Percentiles rank a stretch among this genome's conserved stretches.
These are phyloP conservation scores for Byasa hedistus DNA, from an alignment of 2,888 invertebrate species.

Conservation along the genomic window DNA sequence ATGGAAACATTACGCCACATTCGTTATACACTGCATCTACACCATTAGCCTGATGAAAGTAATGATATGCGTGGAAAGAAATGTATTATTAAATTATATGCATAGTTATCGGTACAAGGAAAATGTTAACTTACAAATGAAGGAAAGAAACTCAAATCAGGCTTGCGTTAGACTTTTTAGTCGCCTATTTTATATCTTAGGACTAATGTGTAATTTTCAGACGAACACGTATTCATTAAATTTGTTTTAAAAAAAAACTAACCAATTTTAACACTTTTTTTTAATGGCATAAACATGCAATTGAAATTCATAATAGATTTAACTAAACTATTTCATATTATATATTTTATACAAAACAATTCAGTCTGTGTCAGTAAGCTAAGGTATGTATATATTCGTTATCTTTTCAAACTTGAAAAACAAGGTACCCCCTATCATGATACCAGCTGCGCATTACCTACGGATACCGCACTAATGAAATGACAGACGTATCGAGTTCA, in stretches of 20 bases:
- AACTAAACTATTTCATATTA: neutral
- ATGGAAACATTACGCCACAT: constrained; percentile 17
- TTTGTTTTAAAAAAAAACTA: too few species aligned
- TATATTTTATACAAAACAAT: neutral
- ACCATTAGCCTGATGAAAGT: constrained; percentile 12
- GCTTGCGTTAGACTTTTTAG: neutral
- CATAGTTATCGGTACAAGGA: constrained; percentile 5
- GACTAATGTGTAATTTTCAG: too few species aligned
- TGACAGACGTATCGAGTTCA: constrained; percentile 47
- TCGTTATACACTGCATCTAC: constrained; percentile 4
- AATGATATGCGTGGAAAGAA: constrained; percentile 15
- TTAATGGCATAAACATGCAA: too few species aligned
- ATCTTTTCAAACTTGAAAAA: constrained; percentile 50
- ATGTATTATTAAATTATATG: constrained; percentile 21
- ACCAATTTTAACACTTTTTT: too few species aligned
- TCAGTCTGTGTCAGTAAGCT: neutral
- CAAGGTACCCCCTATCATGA: constrained; percentile 37
- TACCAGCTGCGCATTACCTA: constrained; percentile 51
- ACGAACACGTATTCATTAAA: too few species aligned
- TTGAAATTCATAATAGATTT: too few species aligned
- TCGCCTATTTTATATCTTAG: neutral
- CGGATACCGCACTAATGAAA: constrained; percentile 38
- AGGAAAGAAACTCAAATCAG: neutral
- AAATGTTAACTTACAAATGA: neutral
- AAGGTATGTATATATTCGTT: constrained; percentile 19